phyloP scores from a whole-genome alignment of 2,797 vertebrate species.

The Melanotaenia maccullochi region DNA sequence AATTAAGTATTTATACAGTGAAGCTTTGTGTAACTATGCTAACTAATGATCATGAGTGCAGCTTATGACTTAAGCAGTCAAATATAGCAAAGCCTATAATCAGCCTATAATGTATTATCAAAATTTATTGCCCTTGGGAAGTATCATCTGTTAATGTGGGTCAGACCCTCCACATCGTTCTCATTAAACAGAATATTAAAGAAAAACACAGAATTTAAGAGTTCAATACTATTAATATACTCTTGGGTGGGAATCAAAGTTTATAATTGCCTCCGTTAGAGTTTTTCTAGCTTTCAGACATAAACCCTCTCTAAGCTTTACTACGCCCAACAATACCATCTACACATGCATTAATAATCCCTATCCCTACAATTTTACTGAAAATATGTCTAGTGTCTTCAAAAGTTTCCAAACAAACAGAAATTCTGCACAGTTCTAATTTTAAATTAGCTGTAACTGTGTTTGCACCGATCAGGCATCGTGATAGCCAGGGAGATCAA shows the following conservation, averaged over 20 bases:
- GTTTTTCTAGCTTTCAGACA: constrained; percentile 27
- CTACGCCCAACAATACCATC: neutral
- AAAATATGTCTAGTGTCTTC: constrained; percentile 3
- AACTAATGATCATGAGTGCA: constrained; percentile 29
- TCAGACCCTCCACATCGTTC: constrained; percentile 29
- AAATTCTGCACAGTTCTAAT: constrained; percentile 1
- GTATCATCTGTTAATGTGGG: constrained; percentile 42
- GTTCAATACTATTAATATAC: constrained; percentile 38
- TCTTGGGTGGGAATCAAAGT: constrained; percentile 33
- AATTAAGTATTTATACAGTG: constrained; percentile 11
- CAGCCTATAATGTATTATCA: constrained; percentile 34
- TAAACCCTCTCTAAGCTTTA: constrained; percentile 40
- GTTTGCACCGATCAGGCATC: constrained; percentile 6
- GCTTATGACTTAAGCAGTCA: constrained; percentile 27
- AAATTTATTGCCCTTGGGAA: constrained; percentile 44
- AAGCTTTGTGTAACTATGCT: constrained; percentile 16
- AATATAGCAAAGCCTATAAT: constrained; percentile 36
- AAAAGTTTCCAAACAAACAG: constrained; percentile 31
- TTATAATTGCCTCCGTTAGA: constrained; percentile 43
- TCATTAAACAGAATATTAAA: constrained; percentile 42
- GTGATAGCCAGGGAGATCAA: neutral
- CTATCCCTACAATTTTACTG: neutral
- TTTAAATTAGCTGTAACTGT: constrained; percentile 7
- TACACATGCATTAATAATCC: constrained; percentile 13
- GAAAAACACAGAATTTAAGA: constrained; percentile 30